A percentile compares a stretch with the other conserved stretches of the same genome.
Conservation (phyloP, 2,888 invertebrate genomes). For the Crepidodera aurea region DNA sequence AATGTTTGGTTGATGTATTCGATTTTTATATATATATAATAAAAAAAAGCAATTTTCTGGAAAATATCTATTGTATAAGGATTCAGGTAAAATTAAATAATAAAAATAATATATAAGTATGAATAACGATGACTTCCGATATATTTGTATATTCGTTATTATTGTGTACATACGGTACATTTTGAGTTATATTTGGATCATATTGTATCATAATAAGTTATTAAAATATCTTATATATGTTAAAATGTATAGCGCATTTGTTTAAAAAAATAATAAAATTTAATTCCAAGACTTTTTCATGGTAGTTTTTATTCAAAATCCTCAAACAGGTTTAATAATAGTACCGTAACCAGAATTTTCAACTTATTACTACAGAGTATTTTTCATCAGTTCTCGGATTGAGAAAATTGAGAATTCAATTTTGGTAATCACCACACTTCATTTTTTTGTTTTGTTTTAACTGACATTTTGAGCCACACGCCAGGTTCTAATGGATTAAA, state of each 20-base stretch:
- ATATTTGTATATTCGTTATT: conserved; percentile 3
- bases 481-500: too few relatives aligned
- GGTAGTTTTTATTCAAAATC: background rate
- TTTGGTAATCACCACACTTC: too few relatives aligned
- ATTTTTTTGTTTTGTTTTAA: too few relatives aligned
- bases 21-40: background rate
- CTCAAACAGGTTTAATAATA: too few relatives aligned
- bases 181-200: background rate
- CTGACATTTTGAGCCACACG: too few relatives aligned
- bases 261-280: conserved; percentile 7
- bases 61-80: background rate
- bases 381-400: too few relatives aligned
- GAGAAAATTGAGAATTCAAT: too few relatives aligned
- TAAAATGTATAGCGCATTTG: conserved; percentile 6
- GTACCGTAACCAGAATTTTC: too few relatives aligned
- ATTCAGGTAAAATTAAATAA: conserved; percentile 1
- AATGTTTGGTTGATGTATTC: background rate
- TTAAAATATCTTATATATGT: background rate
- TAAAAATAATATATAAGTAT: background rate
- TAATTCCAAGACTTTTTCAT: conserved; percentile 1
- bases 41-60: background rate
- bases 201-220: background rate
- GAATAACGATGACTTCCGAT: background rate
- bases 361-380: too few relatives aligned
- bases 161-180: conserved; percentile 3